phyloP scores from a whole-genome alignment of 2,888 invertebrate genomes.

The Aphidoletes aphidimyza region DNA sequence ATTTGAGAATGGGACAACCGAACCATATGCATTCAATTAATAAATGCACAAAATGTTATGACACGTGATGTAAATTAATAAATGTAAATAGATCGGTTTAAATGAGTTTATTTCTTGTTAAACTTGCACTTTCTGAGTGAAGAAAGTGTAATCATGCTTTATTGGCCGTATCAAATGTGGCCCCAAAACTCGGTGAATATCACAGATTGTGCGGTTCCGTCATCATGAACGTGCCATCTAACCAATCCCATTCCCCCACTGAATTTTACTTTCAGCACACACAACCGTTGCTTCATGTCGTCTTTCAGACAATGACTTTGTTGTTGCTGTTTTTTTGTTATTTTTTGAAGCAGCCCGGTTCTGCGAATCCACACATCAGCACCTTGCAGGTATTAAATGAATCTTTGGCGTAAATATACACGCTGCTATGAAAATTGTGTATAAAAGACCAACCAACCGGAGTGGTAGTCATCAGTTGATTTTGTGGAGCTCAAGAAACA shows the following conservation, averaged over 20 bases:
- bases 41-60: too few relatives aligned
- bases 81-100: too few relatives aligned
- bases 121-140: background rate
- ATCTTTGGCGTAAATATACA: background rate
- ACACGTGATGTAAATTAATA: too few relatives aligned
- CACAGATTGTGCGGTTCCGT: too few relatives aligned
- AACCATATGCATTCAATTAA: too few relatives aligned
- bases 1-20: too few relatives aligned
- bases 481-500: conserved; percentile 3
- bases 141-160: background rate
- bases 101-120: too few relatives aligned
- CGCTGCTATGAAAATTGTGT: too few relatives aligned
- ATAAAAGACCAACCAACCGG: background rate
- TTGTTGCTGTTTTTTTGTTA: background rate
- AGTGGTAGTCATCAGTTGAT: conserved; percentile 29
- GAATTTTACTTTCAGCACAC: conserved; percentile 13
- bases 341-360: background rate
- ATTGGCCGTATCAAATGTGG: background rate
- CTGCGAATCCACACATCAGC: background rate
- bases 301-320: background rate
- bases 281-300: background rate
- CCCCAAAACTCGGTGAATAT: background rate
- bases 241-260: conserved; percentile 1
- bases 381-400: background rate
- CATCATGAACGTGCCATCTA: conserved; percentile 38